Percentiles rank a stretch among this genome's conserved stretches.
Conservation (phyloP, 2,888 invertebrate genomes). For the Yponomeuta cagnagella region DNA sequence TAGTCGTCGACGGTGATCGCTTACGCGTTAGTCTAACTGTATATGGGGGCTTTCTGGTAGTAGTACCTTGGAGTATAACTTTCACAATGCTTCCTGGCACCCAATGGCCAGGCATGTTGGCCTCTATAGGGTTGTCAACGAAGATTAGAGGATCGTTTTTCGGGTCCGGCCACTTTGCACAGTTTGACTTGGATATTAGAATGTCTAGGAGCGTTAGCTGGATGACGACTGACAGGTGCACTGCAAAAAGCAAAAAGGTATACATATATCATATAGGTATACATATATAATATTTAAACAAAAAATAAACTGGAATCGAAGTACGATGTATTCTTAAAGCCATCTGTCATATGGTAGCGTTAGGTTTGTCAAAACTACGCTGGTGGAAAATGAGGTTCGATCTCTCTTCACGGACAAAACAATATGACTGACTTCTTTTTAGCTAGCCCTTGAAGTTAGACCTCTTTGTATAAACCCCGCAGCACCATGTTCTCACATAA, state of each 20-base stretch:
- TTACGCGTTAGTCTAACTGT: conserved; percentile 28
- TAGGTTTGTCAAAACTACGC: too few relatives aligned
- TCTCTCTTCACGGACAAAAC: too few relatives aligned
- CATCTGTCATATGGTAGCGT: too few relatives aligned
- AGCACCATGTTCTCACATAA: too few relatives aligned
- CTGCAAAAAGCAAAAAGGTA: not conserved
- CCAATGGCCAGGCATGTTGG: conserved; percentile 48
- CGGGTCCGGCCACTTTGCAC: conserved; percentile 25
- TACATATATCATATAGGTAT: too few relatives aligned
- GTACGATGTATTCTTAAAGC: too few relatives aligned
- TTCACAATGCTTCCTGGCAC: conserved; percentile 41
- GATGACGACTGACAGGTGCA: not conserved
- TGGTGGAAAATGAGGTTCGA: too few relatives aligned
- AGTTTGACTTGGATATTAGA: not conserved
- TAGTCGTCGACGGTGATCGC: conserved; percentile 22
- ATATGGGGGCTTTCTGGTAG: conserved; percentile 10
- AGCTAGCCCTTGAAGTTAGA: too few relatives aligned
- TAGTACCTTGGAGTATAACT: conserved; percentile 24
- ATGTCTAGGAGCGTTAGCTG: not conserved
- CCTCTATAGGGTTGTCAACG: conserved; percentile 45
- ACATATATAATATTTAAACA: too few relatives aligned
- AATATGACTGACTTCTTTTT: too few relatives aligned
- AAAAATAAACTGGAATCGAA: too few relatives aligned
- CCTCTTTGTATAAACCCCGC: too few relatives aligned
- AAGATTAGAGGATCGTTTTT: conserved; percentile 37